Conservation (phyloP, 2,888 invertebrate species). For the Stenotaenia linearis region DNA sequence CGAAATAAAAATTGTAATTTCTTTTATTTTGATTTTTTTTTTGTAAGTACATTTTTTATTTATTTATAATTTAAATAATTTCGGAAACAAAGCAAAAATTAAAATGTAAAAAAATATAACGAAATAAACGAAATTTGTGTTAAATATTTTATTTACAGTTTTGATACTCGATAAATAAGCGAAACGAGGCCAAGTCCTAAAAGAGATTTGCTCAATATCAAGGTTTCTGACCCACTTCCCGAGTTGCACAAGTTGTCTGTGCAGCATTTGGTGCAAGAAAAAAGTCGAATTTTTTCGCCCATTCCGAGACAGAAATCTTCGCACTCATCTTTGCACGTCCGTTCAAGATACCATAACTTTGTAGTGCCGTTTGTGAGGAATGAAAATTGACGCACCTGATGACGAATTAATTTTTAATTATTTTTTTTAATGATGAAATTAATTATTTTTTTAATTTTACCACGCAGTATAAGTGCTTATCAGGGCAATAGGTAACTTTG, state of each 20-base stretch:
- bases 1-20: background rate
- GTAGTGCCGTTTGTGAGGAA: background rate
- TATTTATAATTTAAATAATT: background rate
- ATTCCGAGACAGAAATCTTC: background rate
- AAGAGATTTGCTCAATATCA: background rate
- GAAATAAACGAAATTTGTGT: background rate
- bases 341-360: background rate
- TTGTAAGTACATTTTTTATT: background rate
- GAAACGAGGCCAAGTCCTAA: background rate
- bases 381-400: background rate
- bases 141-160: background rate
- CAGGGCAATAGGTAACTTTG: background rate
- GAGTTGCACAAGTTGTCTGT: background rate
- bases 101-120: background rate
- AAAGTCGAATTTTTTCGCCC: background rate
- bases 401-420: background rate
- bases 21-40: background rate
- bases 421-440: too few relatives aligned
- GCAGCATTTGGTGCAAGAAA: background rate
- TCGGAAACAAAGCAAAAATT: background rate
- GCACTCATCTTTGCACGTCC: background rate
- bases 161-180: background rate
- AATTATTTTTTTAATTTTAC: background rate
- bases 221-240: constrained; percentile 1
- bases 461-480: background rate